phyloP scores from a whole-genome alignment of 2,113 vertebrate genomes.

The Oriolus oriolus region DNA sequence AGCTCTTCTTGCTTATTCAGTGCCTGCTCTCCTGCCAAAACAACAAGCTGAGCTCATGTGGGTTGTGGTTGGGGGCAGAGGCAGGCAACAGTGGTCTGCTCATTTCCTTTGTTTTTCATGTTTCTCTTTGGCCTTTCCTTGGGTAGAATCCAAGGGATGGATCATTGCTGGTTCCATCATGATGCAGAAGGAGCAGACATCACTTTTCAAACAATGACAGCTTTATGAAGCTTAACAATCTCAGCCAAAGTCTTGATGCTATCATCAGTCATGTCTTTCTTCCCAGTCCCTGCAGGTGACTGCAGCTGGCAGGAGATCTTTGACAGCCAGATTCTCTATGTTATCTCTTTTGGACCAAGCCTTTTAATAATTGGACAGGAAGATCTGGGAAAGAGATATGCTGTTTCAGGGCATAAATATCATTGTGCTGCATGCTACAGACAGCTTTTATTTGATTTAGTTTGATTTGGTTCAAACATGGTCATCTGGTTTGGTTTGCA shows the following conservation, averaged over 20 bases:
- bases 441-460: slow-evolving; percentile 10
- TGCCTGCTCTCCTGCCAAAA: slow-evolving; percentile 25
- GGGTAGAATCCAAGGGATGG: slow-evolving; percentile 43
- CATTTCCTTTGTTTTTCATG: slow-evolving; percentile 35
- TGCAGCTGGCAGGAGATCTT: slow-evolving; percentile 44
- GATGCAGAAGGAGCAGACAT: slow-evolving; percentile 19
- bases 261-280: slow-evolving; percentile 51
- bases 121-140: slow-evolving; percentile 43
- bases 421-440: background rate
- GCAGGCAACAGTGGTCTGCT: slow-evolving; percentile 9
- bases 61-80: slow-evolving; percentile 33
- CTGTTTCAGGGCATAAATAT: slow-evolving; percentile 14
- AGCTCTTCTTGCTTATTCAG: slow-evolving; percentile 34
- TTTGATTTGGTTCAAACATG: background rate
- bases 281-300: slow-evolving; percentile 54
- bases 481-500: slow-evolving; percentile 6
- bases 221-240: slow-evolving; percentile 34
- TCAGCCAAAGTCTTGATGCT: slow-evolving; percentile 43
- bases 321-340: slow-evolving; percentile 15
- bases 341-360: slow-evolving; percentile 42
- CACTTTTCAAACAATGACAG: slow-evolving; percentile 53
- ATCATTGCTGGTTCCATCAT: slow-evolving; percentile 36
- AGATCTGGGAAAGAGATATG: slow-evolving; percentile 9
- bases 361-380: slow-evolving; percentile 38
- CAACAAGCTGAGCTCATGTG: slow-evolving; percentile 26